phyloP scores from a whole-genome alignment of 2,797 vertebrate species.

The Schizopygopsis pylzovi region DNA sequence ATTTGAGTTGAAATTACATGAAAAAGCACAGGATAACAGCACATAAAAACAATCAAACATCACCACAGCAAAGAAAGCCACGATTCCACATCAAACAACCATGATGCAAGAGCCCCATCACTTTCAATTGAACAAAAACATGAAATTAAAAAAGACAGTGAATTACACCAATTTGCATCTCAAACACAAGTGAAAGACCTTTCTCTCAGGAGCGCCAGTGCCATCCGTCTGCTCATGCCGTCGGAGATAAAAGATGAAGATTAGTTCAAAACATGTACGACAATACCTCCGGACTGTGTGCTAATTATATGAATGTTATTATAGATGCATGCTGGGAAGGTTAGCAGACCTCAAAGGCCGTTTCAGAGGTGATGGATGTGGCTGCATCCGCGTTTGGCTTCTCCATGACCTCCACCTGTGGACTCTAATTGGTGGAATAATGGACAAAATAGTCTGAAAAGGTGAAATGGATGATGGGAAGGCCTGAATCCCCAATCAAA shows the following conservation, averaged over 20 bases:
- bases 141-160: constrained; percentile 60
- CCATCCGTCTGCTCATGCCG: constrained; percentile 43
- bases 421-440: constrained; percentile 72
- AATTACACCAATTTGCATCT: constrained; percentile 60
- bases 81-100: constrained; percentile 42
- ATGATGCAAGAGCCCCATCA: constrained; percentile 27
- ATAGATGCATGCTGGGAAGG: constrained; percentile 67
- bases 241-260: constrained; percentile 31
- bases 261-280: constrained; percentile 51
- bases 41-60: constrained; percentile 17
- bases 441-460: constrained; percentile 73
- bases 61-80: constrained; percentile 32
- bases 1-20: constrained; percentile 1
- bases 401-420: constrained; percentile 83
- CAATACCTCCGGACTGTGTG: neutral
- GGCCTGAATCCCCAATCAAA: constrained; percentile 65
- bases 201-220: constrained; percentile 12
- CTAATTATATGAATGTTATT: constrained; percentile 15
- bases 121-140: neutral
- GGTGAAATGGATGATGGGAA: constrained; percentile 84
- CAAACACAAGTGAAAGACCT: constrained; percentile 48
- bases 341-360: constrained; percentile 85
- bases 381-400: constrained; percentile 74
- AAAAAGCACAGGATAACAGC: neutral
- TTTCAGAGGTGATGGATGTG: constrained; percentile 65